Percentiles rank a stretch among this genome's conserved stretches.
These are phyloP conservation scores for Lithophane leautieri DNA, from an alignment of 2,888 invertebrate genomes.

Conservation along the genomic window DNA sequence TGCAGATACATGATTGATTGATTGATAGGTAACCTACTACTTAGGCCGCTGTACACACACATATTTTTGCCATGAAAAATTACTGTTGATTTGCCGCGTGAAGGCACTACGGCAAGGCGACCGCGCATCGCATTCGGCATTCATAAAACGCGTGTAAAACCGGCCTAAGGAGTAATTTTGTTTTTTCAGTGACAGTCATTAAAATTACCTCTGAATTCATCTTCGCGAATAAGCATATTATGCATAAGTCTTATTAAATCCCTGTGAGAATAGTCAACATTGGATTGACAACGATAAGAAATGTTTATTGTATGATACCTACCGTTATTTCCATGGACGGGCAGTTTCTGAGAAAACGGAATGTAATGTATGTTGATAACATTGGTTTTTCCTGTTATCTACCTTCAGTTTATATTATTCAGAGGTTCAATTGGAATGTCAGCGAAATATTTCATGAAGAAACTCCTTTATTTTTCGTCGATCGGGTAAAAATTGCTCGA, in stretches of 20 bases:
- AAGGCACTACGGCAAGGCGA: neutral
- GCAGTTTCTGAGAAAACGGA: constrained; percentile 2
- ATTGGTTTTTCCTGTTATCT: neutral
- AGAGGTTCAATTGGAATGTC: neutral
- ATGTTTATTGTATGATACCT: constrained; percentile 19
- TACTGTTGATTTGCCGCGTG: neutral
- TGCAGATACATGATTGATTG: no score
- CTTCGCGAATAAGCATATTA: constrained; percentile 2
- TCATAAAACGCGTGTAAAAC: neutral
- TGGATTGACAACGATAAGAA: constrained; percentile 17
- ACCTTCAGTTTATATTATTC: neutral
- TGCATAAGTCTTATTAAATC: constrained; percentile 17
- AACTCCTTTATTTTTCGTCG: neutral
- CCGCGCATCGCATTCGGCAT: neutral
- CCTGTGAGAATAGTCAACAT: constrained; percentile 25
- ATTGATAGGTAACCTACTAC: no score
- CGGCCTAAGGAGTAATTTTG: neutral
- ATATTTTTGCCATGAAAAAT: neutral
- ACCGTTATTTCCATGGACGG: constrained; percentile 5
- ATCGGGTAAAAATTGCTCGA: neutral
- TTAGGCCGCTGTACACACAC: neutral
- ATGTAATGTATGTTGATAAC: neutral
- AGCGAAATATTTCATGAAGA: neutral
- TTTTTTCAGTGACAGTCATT: neutral
- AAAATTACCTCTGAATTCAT: constrained; percentile 8